Evolutionary conservation across 2,888 invertebrate species (phyloP).

Genomic region (Nomada lathburiana): DNA sequence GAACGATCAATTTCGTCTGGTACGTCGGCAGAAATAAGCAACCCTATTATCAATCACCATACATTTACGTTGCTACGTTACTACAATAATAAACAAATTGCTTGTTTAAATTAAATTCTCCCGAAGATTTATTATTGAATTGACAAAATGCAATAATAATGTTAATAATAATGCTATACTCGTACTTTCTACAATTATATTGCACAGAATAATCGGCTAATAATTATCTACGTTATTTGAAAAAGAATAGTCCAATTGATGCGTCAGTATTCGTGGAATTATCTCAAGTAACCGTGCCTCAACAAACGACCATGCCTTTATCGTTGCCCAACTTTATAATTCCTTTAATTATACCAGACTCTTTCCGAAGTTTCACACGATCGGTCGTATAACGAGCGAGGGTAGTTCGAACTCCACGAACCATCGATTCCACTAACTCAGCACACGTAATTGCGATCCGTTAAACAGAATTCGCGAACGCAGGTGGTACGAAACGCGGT

Average conservation of each 20-base stretch:
- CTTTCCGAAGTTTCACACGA: neutral
- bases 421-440: constrained; percentile 17
- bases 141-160: too few relatives aligned
- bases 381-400: constrained; percentile 12
- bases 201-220: too few relatives aligned
- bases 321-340: neutral
- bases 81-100: too few relatives aligned
- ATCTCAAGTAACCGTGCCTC: neutral
- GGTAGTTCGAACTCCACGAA: neutral
- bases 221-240: neutral
- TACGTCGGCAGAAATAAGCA: neutral
- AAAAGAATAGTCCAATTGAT: neutral
- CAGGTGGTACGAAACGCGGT: neutral
- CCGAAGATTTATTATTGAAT: too few relatives aligned
- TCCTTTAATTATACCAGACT: neutral
- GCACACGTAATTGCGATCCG: constrained; percentile 35
- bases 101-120: too few relatives aligned
- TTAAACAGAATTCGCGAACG: neutral
- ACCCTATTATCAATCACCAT: neutral
- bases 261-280: too few relatives aligned
- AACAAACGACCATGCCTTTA: neutral
- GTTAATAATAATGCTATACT: too few relatives aligned
- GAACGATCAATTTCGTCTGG: constrained; percentile 20
- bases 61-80: too few relatives aligned
- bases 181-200: too few relatives aligned